A percentile compares a stretch with the other conserved stretches of the same genome.
These are phyloP conservation scores for Orchestia grillus DNA, from an alignment of 1,140 invertebrate genomes.

Conservation along the genomic window DNA sequence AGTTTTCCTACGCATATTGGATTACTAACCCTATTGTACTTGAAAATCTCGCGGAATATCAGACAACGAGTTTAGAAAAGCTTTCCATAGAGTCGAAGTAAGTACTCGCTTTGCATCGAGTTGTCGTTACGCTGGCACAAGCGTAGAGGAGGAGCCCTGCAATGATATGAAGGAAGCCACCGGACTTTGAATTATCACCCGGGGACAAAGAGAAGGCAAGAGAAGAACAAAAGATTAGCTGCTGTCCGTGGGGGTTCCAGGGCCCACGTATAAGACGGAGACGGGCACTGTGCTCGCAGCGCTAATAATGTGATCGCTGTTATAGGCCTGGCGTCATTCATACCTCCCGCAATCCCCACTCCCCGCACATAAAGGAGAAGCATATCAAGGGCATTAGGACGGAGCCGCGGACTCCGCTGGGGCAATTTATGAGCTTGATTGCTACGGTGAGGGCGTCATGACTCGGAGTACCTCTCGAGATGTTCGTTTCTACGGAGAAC, in stretches of 20 bases:
- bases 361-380: not conserved
- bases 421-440: not conserved
- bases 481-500: not conserved
- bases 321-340: not conserved
- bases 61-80: not conserved
- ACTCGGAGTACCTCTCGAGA: not conserved
- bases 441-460: not conserved
- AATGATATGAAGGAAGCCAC: not conserved
- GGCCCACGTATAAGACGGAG: not conserved
- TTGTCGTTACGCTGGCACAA: too few relatives aligned
- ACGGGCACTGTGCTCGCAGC: not conserved
- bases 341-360: not conserved
- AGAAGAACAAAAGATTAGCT: constrained; percentile 1
- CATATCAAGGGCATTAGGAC: not conserved
- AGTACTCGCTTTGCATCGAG: too few relatives aligned
- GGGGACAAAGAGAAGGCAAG: not conserved
- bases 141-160: not conserved
- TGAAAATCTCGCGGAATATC: too few relatives aligned
- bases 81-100: too few relatives aligned
- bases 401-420: not conserved
- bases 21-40: too few relatives aligned
- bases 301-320: not conserved
- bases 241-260: not conserved
- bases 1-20: too few relatives aligned
- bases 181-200: not conserved